Evolutionary conservation across 1,140 invertebrate genomes (phyloP), one percentile per base, ranked within the genome.

Genomic region (Muscidifurax raptorellus): DNA sequence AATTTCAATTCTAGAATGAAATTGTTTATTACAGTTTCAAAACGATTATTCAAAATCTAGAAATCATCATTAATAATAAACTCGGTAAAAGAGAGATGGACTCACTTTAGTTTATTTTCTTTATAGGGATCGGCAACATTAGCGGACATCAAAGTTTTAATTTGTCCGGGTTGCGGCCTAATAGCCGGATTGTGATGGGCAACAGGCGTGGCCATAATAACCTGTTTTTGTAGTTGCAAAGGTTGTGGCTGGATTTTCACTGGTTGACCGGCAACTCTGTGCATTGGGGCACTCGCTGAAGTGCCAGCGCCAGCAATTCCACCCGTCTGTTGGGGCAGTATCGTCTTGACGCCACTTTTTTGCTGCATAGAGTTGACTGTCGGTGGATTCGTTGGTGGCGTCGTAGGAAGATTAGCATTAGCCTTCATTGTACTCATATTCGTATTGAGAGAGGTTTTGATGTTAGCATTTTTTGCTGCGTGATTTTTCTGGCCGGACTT

Each of bases 391-490:
- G 90, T 89, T 25, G 88, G 87, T 12, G 86, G 59, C 12, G 87
- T 25, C 78, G 89, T 87, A 28, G 28, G 12, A 10, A 40, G 13
- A 18, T 74, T 74, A 5, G 28, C 52, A 71, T 89, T 82, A 25
- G 22, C 59, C 74, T 91, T 91, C 18, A 87, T 78, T 0, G 88
- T 44, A 27, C 81, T 88, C 47, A 89, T 85, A 25, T 91, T 92
- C 0, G 91, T 88, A 59, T 90, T 92, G 22, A 91, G 66, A 0
- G 90, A 90, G 0, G 90, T 90, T 25, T 92, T 92, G 4, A 91
- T 87, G 0, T 88, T 85, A 25, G 78, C 77, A 9, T 86, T 79
- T 76, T 92, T 92, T 27, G 89, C 87, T 18, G 86, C 71, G n/a
- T 91, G 88, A n/a, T 90, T 91, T 22, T 89, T 89, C 40, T 89